Percentiles rank a stretch among this genome's conserved stretches.
These are phyloP conservation scores for Hyperoplus immaculatus DNA, from an alignment of 2,797 vertebrate species.

Conservation along the genomic window DNA sequence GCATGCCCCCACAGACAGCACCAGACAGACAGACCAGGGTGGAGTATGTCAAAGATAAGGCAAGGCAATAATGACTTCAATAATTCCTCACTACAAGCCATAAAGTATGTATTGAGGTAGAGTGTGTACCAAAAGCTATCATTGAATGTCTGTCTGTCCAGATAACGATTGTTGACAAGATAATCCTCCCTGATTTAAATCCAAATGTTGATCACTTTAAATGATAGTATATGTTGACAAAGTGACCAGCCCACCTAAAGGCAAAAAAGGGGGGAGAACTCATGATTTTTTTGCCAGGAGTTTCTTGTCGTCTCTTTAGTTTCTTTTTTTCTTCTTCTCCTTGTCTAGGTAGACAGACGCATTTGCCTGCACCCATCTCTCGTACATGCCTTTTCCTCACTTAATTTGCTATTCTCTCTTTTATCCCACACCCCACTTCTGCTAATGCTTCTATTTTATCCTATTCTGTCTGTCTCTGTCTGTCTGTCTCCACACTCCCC, in stretches of 20 bases:
- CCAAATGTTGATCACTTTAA: background rate
- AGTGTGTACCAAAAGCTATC: background rate
- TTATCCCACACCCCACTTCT: conserved; percentile 22
- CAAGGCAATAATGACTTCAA: background rate
- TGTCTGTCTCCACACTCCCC: conserved; percentile 45
- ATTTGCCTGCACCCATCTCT: conserved; percentile 5
- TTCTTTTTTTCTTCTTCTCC: conserved; percentile 13
- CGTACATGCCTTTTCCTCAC: conserved; percentile 9
- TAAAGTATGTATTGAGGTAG: background rate
- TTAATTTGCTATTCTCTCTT: conserved; percentile 6
- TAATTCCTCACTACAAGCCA: background rate
- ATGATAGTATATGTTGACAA: background rate
- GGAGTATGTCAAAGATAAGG: background rate
- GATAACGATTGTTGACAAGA: background rate
- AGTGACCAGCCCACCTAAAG: conserved; percentile 1
- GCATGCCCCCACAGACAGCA: background rate
- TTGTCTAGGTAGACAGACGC: conserved; percentile 24
- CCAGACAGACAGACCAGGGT: background rate
- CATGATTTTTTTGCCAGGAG: background rate
- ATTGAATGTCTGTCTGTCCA: background rate
- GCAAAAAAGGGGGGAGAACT: background rate
- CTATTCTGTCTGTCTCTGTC: conserved; percentile 23
- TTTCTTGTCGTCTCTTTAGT: conserved; percentile 6
- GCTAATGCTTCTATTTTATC: conserved; percentile 41
- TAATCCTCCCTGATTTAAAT: background rate